A percentile compares a stretch with the other conserved stretches of the same genome.
Evolutionary conservation across 2,888 invertebrate species (phyloP).

Genomic region (Hyposoter dolosus): DNA sequence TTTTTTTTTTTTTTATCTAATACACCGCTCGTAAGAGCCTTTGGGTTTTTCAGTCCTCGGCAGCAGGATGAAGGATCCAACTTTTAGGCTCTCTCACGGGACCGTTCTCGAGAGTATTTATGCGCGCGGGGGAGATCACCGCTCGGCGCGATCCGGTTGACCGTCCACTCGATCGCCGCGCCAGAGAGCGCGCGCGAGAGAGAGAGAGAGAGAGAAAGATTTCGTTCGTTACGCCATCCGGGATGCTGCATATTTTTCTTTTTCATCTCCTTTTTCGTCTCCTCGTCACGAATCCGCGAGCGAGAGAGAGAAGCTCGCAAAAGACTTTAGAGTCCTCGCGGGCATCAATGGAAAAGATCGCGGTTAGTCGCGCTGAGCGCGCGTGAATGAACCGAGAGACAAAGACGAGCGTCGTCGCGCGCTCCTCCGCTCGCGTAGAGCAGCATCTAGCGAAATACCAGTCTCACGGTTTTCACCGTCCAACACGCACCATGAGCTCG

Average conservation of each 20-base stretch:
- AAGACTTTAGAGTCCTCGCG: slow-evolving; percentile 49
- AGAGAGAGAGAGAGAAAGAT: slow-evolving; percentile 21
- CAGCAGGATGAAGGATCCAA: slow-evolving; percentile 71
- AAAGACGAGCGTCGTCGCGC: slow-evolving; percentile 70
- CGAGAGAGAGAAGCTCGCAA: slow-evolving; percentile 65
- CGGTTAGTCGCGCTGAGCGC: slow-evolving; percentile 69
- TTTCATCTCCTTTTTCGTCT: slow-evolving; percentile 69
- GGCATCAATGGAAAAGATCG: slow-evolving; percentile 83
- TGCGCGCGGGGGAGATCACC: slow-evolving; percentile 62
- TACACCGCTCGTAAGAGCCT: slow-evolving; percentile 7
- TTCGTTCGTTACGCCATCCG: slow-evolving; percentile 83
- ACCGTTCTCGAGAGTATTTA: slow-evolving; percentile 72
- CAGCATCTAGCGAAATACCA: slow-evolving; percentile 78
- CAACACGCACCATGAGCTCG: slow-evolving; percentile 73
- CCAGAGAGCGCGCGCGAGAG: background rate
- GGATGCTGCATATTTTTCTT: slow-evolving; percentile 80
- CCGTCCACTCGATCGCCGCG: slow-evolving; percentile 30
- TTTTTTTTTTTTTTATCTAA: no score
- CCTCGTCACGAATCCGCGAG: slow-evolving; percentile 53
- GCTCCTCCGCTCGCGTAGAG: slow-evolving; percentile 44
- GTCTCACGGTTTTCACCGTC: slow-evolving; percentile 80
- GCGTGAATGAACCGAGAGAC: slow-evolving; percentile 83
- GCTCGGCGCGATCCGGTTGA: slow-evolving; percentile 45
- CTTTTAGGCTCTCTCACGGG: slow-evolving; percentile 77
- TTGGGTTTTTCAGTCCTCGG: slow-evolving; percentile 49